phyloP scores from a whole-genome alignment of 1,140 invertebrate genomes.

The Macrobrachium rosenbergii region DNA sequence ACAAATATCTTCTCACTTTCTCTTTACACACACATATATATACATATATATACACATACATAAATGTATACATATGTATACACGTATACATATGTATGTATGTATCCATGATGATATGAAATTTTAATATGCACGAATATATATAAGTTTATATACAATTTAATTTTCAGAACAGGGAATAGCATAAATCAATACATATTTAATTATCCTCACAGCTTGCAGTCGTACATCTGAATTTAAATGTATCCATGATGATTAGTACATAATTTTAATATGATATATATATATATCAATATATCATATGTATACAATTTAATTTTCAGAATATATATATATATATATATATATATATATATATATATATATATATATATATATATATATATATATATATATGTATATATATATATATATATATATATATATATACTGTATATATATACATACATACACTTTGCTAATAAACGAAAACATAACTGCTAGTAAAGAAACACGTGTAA shows the following conservation, averaged over 20 bases:
- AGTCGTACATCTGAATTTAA: not conserved
- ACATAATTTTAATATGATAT: not conserved
- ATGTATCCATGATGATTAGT: not conserved
- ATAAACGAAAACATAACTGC: too few species aligned
- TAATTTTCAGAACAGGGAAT: not conserved
- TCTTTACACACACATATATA: not conserved
- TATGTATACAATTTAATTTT: not conserved
- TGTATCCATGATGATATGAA: not conserved
- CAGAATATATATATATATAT: not conserved
- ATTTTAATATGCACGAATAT: slow-evolving; percentile 7
- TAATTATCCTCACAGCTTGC: not conserved
- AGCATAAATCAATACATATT: not conserved
- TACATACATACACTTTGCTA: too few species aligned
- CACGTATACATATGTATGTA: not conserved
- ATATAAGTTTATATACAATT: not conserved
- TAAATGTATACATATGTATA: not conserved
- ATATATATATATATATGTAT: too few species aligned
- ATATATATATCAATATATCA: too few species aligned
- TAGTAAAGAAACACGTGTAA: too few species aligned
- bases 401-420: too few species aligned
- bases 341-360: not conserved
- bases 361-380: not conserved
- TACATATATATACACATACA: not conserved
- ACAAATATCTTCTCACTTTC: too few species aligned
- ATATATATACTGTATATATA: too few species aligned